Percentiles rank a stretch among this genome's conserved stretches.
Conservation (phyloP, 2,888 invertebrate genomes). For the Ophion slaviceki region DNA sequence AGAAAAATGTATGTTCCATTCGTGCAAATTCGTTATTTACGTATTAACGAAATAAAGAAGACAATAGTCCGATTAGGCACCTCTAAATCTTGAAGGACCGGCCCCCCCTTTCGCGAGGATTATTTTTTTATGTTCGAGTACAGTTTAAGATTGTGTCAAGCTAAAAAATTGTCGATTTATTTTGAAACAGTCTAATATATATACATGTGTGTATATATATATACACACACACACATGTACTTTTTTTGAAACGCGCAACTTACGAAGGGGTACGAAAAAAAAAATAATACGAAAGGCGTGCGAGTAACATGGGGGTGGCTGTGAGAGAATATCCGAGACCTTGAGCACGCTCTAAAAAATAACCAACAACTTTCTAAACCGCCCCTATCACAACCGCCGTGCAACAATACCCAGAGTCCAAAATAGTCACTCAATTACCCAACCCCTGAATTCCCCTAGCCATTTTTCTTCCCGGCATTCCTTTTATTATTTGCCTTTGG, state of each 20-base stretch:
- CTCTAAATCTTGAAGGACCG: too few species aligned
- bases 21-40: too few species aligned
- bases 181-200: too few species aligned
- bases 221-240: background rate
- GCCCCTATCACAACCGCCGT: constrained; percentile 24
- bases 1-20: too few species aligned
- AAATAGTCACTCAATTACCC: constrained; percentile 51
- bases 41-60: too few species aligned
- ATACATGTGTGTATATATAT: too few species aligned
- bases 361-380: constrained; percentile 53
- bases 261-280: constrained; percentile 25
- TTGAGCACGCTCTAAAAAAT: constrained; percentile 54
- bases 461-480: constrained; percentile 22
- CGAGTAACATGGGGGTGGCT: background rate
- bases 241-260: constrained; percentile 28
- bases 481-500: constrained; percentile 6
- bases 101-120: too few species aligned
- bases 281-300: constrained; percentile 15
- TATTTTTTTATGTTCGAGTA: too few species aligned
- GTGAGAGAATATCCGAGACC: constrained; percentile 43
- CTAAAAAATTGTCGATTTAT: too few species aligned
- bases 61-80: too few species aligned
- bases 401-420: constrained; percentile 6
- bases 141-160: too few species aligned
- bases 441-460: background rate